These are phyloP conservation scores for Neocrepidodera transversa DNA, from an alignment of 2,888 invertebrate genomes.

Conservation along the genomic window DNA sequence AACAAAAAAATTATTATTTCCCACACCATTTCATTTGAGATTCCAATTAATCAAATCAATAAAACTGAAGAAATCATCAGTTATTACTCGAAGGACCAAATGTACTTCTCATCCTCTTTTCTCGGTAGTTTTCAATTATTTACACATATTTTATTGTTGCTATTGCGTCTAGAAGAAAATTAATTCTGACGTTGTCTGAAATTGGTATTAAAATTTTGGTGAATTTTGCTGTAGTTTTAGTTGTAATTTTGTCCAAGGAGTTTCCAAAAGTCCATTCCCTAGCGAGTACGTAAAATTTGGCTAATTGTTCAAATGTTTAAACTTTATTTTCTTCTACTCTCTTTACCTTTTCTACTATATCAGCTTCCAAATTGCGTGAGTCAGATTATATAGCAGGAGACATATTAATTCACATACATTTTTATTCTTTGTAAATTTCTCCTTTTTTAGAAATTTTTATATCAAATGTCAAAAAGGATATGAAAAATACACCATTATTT, in stretches of 20 bases:
- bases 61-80: too few species aligned
- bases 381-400: slow-evolving; percentile 63
- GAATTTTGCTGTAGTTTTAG: slow-evolving; percentile 92
- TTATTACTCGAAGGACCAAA: too few species aligned
- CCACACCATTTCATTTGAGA: too few species aligned
- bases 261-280: slow-evolving; percentile 91
- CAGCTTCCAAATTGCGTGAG: slow-evolving; percentile 60
- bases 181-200: slow-evolving; percentile 91
- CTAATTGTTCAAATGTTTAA: slow-evolving; percentile 78
- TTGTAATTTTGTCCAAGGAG: slow-evolving; percentile 80
- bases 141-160: slow-evolving; percentile 89
- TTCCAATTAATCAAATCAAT: too few species aligned
- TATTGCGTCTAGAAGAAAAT: slow-evolving; percentile 86
- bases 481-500: too few species aligned
- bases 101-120: too few species aligned
- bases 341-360: slow-evolving; percentile 59
- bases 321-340: slow-evolving; percentile 69
- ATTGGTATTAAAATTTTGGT: slow-evolving; percentile 92
- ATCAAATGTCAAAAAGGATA: too few species aligned
- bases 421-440: too few species aligned
- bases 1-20: too few species aligned
- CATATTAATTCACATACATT: too few species aligned
- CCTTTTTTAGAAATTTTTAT: too few species aligned
- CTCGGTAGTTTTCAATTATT: slow-evolving; percentile 83
- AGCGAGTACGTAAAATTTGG: slow-evolving; percentile 85